Percentiles rank a stretch among this genome's conserved stretches.
Evolutionary conservation across 2,888 invertebrate species (phyloP).

Genomic region (Achlya flavicornis): DNA sequence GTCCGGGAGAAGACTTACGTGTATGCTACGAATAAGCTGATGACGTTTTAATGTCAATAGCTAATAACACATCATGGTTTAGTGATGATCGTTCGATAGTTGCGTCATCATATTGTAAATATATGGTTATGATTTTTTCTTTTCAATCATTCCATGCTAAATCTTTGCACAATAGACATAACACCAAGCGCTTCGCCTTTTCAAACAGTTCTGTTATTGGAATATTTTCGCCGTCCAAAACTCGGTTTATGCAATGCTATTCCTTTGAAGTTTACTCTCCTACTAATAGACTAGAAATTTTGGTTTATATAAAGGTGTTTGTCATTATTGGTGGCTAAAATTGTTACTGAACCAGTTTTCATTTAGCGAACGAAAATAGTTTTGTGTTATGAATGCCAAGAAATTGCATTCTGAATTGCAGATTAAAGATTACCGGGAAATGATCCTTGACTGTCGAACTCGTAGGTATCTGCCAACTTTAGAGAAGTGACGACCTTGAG

Average conservation of each 20-base stretch:
- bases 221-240: background rate
- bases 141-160: too few relatives aligned
- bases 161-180: background rate
- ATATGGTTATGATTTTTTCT: too few relatives aligned
- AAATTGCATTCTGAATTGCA: constrained; percentile 15
- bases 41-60: too few relatives aligned
- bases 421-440: background rate
- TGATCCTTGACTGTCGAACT: background rate
- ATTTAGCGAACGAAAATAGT: background rate
- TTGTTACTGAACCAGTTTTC: background rate
- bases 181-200: background rate
- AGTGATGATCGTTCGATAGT: too few relatives aligned
- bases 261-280: constrained; percentile 8
- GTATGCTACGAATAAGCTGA: too few relatives aligned
- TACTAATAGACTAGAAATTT: background rate
- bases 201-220: background rate
- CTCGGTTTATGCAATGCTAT: constrained; percentile 12
- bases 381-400: background rate
- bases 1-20: too few relatives aligned
- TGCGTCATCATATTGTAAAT: too few relatives aligned
- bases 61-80: too few relatives aligned
- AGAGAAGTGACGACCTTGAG: too few relatives aligned
- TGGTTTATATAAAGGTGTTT: constrained; percentile 8
- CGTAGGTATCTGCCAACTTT: too few relatives aligned
- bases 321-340: background rate